Conservation (phyloP, 2,113 vertebrate genomes). For the Anoura caudifer region DNA sequence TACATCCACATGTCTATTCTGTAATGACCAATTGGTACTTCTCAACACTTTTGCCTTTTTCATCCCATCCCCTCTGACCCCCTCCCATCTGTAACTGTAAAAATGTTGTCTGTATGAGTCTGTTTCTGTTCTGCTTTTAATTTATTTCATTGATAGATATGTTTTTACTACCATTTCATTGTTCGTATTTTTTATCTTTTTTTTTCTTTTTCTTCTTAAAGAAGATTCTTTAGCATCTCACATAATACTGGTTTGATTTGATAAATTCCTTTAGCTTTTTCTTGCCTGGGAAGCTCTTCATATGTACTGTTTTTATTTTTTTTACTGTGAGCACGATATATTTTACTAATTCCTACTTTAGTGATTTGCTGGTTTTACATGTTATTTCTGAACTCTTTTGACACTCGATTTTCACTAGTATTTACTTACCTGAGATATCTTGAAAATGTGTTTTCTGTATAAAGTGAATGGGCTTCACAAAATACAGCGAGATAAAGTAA, state of each 20-base stretch:
- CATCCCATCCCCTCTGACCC: neutral
- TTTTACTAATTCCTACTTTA: neutral
- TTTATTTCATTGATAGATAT: neutral
- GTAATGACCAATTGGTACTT: neutral
- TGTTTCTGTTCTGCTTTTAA: neutral
- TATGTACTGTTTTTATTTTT: neutral
- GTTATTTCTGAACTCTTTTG: neutral
- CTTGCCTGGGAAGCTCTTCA: neutral
- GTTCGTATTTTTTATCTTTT: neutral
- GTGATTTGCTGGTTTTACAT: neutral
- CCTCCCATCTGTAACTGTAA: neutral
- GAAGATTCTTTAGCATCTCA: neutral
- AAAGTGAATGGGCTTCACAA: neutral
- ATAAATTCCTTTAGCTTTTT: neutral
- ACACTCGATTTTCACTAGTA: neutral
- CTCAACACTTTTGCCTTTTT: neutral
- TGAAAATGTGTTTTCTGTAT: neutral
- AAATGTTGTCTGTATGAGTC: neutral
- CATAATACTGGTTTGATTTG: neutral
- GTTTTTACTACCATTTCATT: neutral
- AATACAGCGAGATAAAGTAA: neutral
- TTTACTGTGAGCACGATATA: neutral
- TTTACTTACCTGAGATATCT: neutral
- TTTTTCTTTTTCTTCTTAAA: neutral
- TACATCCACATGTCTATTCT: neutral